phyloP scores from a whole-genome alignment of 2,888 invertebrate species.

The Synanthedon myopaeformis region DNA sequence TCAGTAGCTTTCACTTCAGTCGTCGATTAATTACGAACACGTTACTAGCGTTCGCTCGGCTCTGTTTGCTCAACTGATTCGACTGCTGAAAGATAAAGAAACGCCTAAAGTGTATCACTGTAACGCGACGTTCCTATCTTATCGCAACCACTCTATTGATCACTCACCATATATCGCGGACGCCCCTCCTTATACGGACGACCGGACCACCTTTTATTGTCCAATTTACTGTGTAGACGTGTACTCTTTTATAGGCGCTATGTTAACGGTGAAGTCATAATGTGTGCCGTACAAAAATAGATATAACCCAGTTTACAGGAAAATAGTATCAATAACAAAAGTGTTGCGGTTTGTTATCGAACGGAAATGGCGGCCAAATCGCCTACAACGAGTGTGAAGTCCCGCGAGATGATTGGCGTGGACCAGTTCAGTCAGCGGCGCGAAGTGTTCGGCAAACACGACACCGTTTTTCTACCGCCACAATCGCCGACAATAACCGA shows the following conservation, averaged over 20 bases:
- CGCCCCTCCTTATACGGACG: slow-evolving; percentile 61
- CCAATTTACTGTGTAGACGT: slow-evolving; percentile 57
- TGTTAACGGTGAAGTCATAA: slow-evolving; percentile 67
- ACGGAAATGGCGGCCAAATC: slow-evolving; percentile 64
- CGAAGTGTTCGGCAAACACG: slow-evolving; percentile 64
- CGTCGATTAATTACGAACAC: slow-evolving; percentile 57
- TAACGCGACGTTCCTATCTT: slow-evolving; percentile 56
- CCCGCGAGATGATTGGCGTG: slow-evolving; percentile 61
- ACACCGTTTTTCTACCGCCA: slow-evolving; percentile 59
- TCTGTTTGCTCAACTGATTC: slow-evolving; percentile 66
- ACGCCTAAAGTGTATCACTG: slow-evolving; percentile 43
- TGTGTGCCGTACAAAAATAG: slow-evolving; percentile 64
- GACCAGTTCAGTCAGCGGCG: slow-evolving; percentile 65
- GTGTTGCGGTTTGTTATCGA: slow-evolving; percentile 67
- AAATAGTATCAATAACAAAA: slow-evolving; percentile 64
- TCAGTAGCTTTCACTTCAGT: slow-evolving; percentile 54
- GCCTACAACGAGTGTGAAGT: slow-evolving; percentile 60
- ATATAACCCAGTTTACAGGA: slow-evolving; percentile 61
- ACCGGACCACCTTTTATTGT: slow-evolving; percentile 58
- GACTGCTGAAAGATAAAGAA: slow-evolving; percentile 64
- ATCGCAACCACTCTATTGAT: slow-evolving; percentile 63
- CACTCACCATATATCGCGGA: slow-evolving; percentile 62
- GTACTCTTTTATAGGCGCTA: slow-evolving; percentile 50
- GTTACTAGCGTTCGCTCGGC: slow-evolving; percentile 48
- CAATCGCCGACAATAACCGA: slow-evolving; percentile 40